Evolutionary conservation across 2,797 vertebrate genomes (phyloP).

Genomic region (Catamblyrhynchus diadema): DNA sequence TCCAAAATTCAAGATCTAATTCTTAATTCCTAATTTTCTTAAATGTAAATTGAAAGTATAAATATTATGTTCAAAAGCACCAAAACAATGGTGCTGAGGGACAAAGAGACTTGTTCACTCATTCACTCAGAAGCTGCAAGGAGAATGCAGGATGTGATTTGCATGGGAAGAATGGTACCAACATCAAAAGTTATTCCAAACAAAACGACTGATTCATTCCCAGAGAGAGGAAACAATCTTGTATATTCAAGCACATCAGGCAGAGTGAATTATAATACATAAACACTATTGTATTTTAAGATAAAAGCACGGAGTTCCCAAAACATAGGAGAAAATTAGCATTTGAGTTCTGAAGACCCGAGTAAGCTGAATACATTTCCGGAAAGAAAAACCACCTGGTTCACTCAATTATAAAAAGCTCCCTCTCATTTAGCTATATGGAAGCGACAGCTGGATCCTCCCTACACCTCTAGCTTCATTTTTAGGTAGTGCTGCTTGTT

Average conservation of each 20-base stretch:
- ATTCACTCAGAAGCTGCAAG: background rate
- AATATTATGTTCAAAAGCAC: background rate
- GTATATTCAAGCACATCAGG: background rate
- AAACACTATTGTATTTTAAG: slow-evolving; percentile 3
- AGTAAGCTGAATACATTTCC: slow-evolving; percentile 47
- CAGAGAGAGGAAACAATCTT: background rate
- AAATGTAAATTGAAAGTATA: background rate
- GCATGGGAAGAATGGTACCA: background rate
- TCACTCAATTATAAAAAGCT: slow-evolving; percentile 64
- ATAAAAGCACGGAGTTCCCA: background rate
- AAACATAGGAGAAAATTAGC: slow-evolving; percentile 35
- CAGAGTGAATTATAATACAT: background rate
- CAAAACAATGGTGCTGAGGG: background rate
- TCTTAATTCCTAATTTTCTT: background rate
- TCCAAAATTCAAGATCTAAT: background rate
- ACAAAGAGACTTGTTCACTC: background rate
- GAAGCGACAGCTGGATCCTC: slow-evolving; percentile 28
- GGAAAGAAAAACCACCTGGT: slow-evolving; percentile 23
- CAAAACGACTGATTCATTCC: slow-evolving; percentile 14
- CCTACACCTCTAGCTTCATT: background rate
- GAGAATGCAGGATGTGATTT: background rate
- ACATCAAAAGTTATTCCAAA: slow-evolving; percentile 36
- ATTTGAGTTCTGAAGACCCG: background rate
- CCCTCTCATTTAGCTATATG: slow-evolving; percentile 18
- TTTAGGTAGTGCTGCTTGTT: slow-evolving; percentile 24